Conservation (phyloP, 1,140 invertebrate genomes). For the Drosophila watanabei region DNA sequence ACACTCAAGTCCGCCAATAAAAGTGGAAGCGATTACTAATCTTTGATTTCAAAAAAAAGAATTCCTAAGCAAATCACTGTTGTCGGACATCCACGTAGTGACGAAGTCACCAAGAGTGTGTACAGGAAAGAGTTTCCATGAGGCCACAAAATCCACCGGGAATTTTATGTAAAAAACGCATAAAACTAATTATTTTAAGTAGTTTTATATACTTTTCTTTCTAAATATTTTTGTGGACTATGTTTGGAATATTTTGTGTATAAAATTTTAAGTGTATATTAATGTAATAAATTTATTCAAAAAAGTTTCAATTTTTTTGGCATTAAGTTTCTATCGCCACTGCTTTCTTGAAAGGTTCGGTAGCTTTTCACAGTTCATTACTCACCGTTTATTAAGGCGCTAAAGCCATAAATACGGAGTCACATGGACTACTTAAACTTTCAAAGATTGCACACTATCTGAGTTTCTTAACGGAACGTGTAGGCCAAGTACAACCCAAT, state of each 20-base stretch:
- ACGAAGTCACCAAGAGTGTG: neutral
- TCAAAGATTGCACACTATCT: neutral
- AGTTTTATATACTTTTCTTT: too few species aligned
- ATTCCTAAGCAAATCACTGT: neutral
- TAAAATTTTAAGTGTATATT: too few species aligned
- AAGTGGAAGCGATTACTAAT: neutral
- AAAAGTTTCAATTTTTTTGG: neutral
- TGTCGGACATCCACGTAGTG: neutral
- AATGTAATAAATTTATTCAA: too few species aligned
- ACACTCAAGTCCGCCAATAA: neutral
- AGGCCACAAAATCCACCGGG: neutral
- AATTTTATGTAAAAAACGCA: neutral
- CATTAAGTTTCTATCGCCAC: neutral
- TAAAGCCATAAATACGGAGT: neutral
- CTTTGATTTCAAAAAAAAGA: neutral
- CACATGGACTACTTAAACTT: slow-evolving; percentile 1
- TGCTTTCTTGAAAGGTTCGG: neutral
- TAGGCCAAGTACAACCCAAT: neutral
- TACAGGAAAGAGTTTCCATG: neutral
- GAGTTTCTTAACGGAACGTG: neutral
- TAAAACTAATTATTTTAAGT: neutral
- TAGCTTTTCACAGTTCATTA: neutral
- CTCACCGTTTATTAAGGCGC: neutral
- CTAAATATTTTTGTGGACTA: too few species aligned
- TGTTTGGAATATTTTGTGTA: too few species aligned